Percentiles rank a stretch among this genome's conserved stretches.
Evolutionary conservation across 2,888 invertebrate species (phyloP).

Genomic region (Gryllus longicercus): DNA sequence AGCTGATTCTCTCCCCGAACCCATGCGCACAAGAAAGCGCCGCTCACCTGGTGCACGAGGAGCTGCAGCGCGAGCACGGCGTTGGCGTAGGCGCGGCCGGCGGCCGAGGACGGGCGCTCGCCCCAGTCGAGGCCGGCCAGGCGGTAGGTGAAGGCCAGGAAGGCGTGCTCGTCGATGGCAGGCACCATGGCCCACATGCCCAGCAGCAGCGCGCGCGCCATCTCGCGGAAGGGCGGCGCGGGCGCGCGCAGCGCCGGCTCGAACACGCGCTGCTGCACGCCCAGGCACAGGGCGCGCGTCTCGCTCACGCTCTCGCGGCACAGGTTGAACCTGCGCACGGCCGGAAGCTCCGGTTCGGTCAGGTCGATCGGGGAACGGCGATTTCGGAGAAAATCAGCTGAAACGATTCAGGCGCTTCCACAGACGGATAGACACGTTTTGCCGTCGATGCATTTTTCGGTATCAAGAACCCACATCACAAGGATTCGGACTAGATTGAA

Average conservation of each 20-base stretch:
- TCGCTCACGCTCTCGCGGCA: slow-evolving; percentile 47
- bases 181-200: slow-evolving; percentile 70
- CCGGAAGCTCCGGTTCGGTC: too few species aligned
- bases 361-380: too few species aligned
- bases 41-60: slow-evolving; percentile 43
- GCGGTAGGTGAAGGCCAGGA: slow-evolving; percentile 56
- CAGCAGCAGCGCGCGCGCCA: slow-evolving; percentile 61
- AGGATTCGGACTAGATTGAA: too few species aligned
- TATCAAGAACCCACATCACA: too few species aligned
- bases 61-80: slow-evolving; percentile 45
- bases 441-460: too few species aligned
- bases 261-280: slow-evolving; percentile 57
- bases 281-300: slow-evolving; percentile 57
- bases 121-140: slow-evolving; percentile 49
- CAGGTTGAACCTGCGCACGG: slow-evolving; percentile 42
- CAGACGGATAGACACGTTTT: too few species aligned
- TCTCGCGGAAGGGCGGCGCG: slow-evolving; percentile 60
- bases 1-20: too few species aligned
- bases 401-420: too few species aligned
- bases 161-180: slow-evolving; percentile 55
- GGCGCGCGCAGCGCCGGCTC: slow-evolving; percentile 59
- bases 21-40: too few species aligned
- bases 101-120: slow-evolving; percentile 32
- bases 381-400: too few species aligned
- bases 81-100: slow-evolving; percentile 46